phyloP scores from a whole-genome alignment of 2,888 invertebrate genomes.

The Pollenia griseotomentosa region DNA sequence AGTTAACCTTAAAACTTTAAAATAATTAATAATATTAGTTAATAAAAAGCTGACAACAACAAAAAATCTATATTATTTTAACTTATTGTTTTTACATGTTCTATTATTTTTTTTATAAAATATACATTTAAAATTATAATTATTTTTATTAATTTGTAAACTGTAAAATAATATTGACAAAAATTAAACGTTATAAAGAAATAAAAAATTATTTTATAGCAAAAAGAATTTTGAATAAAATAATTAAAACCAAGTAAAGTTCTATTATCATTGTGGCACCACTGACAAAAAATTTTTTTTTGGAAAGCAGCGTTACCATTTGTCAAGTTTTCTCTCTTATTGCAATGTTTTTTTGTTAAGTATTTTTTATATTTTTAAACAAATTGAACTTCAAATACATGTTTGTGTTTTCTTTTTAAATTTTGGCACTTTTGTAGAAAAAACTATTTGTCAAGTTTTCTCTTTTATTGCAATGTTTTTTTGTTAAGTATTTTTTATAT shows the following conservation, averaged over 20 bases:
- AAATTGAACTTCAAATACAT: too few relatives aligned
- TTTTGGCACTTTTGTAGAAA: too few relatives aligned
- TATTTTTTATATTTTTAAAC: too few relatives aligned
- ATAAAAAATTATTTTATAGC: constrained; percentile 41
- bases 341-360: too few relatives aligned
- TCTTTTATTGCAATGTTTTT: too few relatives aligned
- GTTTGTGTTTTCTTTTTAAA: too few relatives aligned
- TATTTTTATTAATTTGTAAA: constrained; percentile 56
- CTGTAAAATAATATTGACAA: constrained; percentile 49
- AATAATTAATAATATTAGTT: constrained; percentile 28
- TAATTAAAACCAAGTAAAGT: constrained; percentile 22
- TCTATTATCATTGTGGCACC: too few relatives aligned
- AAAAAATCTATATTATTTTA: constrained; percentile 43
- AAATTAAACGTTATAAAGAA: constrained; percentile 50
- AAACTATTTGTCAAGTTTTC: too few relatives aligned
- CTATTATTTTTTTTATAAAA: constrained; percentile 32
- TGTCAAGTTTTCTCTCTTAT: too few relatives aligned
- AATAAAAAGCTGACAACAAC: constrained; percentile 44
- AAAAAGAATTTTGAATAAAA: constrained; percentile 51
- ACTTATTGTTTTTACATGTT: constrained; percentile 56
- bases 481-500: too few relatives aligned
- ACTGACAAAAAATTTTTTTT: too few relatives aligned
- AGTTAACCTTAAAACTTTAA: constrained; percentile 29
- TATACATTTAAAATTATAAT: constrained; percentile 39
- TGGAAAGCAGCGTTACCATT: too few relatives aligned